These are phyloP conservation scores for Oreamnos americanus DNA, from an alignment of 2,113 vertebrate genomes.

Conservation along the genomic window DNA sequence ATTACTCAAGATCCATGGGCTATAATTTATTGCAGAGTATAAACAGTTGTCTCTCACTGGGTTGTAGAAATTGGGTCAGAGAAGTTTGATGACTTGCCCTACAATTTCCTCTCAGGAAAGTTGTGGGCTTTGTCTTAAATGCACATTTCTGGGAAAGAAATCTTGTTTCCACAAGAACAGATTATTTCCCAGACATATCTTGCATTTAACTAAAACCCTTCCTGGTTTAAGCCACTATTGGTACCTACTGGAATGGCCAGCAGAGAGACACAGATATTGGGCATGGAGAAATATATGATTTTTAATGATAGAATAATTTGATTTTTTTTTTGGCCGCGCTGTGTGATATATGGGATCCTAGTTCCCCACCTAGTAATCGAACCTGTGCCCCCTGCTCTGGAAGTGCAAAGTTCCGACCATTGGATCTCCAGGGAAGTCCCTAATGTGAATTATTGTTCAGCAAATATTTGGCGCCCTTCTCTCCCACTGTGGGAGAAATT, in stretches of 20 bases:
- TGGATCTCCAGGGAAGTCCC: not conserved
- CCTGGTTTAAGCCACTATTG: not conserved
- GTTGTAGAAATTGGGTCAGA: not conserved
- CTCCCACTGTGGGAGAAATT: not conserved
- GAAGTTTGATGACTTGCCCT: not conserved
- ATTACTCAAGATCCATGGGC: not conserved
- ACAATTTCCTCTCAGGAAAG: not conserved
- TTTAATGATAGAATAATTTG: not conserved
- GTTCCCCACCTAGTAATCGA: not conserved
- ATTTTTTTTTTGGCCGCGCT: not conserved
- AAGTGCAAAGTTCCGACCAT: rapidly evolving
- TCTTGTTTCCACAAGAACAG: not conserved
- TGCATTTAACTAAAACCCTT: not conserved
- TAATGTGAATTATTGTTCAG: not conserved
- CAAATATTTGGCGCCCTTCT: not conserved
- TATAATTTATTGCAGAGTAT: not conserved
- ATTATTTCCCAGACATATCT: not conserved
- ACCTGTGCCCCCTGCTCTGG: not conserved
- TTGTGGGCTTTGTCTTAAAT: not conserved
- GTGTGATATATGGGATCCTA: not conserved
- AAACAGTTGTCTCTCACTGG: not conserved
- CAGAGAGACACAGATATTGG: not conserved
- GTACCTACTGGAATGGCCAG: not conserved
- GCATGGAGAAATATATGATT: not conserved
- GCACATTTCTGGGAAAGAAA: not conserved